These are phyloP conservation scores for Congeria kusceri DNA, from an alignment of 2,888 invertebrate genomes.

Conservation along the genomic window DNA sequence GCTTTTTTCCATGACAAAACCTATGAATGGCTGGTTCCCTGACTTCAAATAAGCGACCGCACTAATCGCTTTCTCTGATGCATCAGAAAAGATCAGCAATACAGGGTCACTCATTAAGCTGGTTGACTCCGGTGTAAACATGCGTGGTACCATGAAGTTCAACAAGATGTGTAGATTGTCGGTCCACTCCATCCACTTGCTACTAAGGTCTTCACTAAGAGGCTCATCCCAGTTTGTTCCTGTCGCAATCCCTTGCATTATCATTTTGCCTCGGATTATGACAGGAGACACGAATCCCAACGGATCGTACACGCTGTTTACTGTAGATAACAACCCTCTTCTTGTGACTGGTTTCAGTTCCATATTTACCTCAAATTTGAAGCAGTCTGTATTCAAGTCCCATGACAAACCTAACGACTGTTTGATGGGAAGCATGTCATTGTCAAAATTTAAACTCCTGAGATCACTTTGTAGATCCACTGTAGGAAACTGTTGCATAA, in stretches of 20 bases:
- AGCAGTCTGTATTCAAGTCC: conserved; percentile 57
- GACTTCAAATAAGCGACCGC: conserved; percentile 56
- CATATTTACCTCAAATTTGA: conserved; percentile 34
- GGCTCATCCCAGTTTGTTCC: conserved; percentile 63
- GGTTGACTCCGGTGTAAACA: conserved; percentile 31
- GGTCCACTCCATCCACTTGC: conserved; percentile 56
- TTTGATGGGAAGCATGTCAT: conserved; percentile 44
- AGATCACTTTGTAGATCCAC: conserved; percentile 61
- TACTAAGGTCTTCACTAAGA: not conserved
- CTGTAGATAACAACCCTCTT: conserved; percentile 58
- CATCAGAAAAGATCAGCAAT: conserved; percentile 65
- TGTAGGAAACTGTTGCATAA: conserved; percentile 56
- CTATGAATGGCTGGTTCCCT: not conserved
- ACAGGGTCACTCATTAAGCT: conserved; percentile 18
- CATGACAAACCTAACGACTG: conserved; percentile 52
- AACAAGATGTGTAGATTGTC: conserved; percentile 38
- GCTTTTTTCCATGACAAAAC: conserved; percentile 19
- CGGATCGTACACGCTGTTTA: conserved; percentile 67
- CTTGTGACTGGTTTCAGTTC: conserved; percentile 49
- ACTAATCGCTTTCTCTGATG: conserved; percentile 65
- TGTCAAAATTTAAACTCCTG: conserved; percentile 50
- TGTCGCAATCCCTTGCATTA: conserved; percentile 49
- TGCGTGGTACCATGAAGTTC: conserved; percentile 37
- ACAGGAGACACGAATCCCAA: conserved; percentile 64
- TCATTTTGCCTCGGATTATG: conserved; percentile 53